Evolutionary conservation across 2,113 vertebrate genomes (phyloP).

Genomic region (Cavia porcellus): DNA sequence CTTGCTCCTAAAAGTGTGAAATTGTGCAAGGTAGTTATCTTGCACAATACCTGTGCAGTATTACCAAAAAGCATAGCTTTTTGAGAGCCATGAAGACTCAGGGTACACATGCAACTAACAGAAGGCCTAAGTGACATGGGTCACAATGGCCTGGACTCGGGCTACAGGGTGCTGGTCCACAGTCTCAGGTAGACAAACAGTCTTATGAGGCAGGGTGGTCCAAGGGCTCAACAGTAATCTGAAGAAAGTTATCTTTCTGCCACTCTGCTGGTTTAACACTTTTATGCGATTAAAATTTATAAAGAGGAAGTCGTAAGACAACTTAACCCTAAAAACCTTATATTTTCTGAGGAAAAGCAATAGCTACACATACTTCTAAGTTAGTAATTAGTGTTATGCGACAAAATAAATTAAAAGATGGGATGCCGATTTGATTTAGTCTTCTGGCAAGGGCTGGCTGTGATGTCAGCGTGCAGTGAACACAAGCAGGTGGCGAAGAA

Average conservation of each 20-base stretch:
- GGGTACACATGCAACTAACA: background rate
- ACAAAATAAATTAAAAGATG: background rate
- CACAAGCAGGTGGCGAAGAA: background rate
- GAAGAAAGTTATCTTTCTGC: background rate
- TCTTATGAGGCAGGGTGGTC: background rate
- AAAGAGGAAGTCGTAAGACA: background rate
- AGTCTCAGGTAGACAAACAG: background rate
- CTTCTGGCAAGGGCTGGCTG: background rate
- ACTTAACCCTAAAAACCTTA: background rate
- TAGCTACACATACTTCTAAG: background rate
- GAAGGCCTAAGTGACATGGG: background rate
- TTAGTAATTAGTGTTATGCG: background rate
- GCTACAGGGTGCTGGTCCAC: too few species aligned
- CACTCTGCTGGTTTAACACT: background rate
- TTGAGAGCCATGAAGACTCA: background rate
- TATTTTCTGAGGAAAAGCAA: background rate
- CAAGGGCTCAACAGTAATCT: background rate
- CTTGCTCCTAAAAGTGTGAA: background rate
- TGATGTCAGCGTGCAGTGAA: background rate
- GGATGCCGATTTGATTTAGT: background rate
- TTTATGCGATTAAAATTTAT: background rate
- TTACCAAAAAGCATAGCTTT: background rate
- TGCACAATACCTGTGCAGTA: too few species aligned
- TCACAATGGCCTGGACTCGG: background rate
- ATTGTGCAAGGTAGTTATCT: too few species aligned